These are phyloP conservation scores for Boloria euphrosyne DNA, from an alignment of 2,888 invertebrate genomes.

Conservation along the genomic window DNA sequence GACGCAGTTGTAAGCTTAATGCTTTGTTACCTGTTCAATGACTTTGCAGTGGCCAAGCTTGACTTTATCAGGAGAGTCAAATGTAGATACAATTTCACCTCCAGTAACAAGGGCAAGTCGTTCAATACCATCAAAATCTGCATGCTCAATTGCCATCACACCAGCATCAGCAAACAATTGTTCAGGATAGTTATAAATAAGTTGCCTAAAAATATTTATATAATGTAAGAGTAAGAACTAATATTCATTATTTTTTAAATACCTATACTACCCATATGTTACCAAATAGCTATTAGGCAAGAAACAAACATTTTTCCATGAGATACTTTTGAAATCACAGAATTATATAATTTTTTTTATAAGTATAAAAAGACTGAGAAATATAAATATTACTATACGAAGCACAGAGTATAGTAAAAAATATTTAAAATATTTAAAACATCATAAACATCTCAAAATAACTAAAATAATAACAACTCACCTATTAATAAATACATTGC, in stretches of 20 bases:
- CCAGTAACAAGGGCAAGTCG: constrained; percentile 98
- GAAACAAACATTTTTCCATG: too few species aligned
- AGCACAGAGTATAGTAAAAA: too few species aligned
- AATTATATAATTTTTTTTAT: too few species aligned
- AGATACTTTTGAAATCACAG: too few species aligned
- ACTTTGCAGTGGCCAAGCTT: constrained; percentile 96
- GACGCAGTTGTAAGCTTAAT: constrained; percentile 1
- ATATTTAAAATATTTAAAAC: not conserved
- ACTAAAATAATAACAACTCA: constrained; percentile 46
- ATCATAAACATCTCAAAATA: not conserved
- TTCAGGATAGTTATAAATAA: constrained; percentile 99
- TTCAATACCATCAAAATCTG: constrained; percentile 99
- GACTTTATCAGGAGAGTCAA: constrained; percentile 95
- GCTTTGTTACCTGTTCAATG: constrained; percentile 90
- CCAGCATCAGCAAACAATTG: constrained; percentile 99
- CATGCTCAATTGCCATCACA: constrained; percentile 99
- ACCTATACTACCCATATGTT: too few species aligned
- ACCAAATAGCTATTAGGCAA: too few species aligned
- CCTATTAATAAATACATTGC: constrained; percentile 99
- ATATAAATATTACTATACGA: too few species aligned
- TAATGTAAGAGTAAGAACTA: not conserved
- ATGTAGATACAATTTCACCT: constrained; percentile 99
- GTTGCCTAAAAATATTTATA: constrained; percentile 86
- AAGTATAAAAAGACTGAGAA: too few species aligned
- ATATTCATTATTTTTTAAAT: too few species aligned